These are phyloP conservation scores for Otolemur garnettii DNA, from an alignment of 2,113 vertebrate genomes.

Conservation along the genomic window DNA sequence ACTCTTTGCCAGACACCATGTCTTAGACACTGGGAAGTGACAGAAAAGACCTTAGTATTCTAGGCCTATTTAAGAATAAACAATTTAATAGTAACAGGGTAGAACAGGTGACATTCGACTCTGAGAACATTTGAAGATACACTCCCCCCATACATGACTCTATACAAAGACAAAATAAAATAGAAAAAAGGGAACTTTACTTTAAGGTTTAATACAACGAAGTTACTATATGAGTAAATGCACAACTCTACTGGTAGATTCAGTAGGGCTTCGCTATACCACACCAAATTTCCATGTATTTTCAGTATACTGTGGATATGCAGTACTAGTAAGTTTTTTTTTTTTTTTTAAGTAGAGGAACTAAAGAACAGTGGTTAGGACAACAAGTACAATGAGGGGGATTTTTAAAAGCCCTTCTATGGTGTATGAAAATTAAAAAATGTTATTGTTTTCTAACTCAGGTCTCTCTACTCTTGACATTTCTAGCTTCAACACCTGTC, in stretches of 20 bases:
- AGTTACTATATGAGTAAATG: not conserved
- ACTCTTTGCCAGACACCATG: not conserved
- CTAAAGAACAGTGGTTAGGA: not conserved
- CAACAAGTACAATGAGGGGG: not conserved
- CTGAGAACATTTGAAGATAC: not conserved
- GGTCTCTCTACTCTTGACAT: not conserved
- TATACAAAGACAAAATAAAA: not conserved
- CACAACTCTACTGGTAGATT: not conserved
- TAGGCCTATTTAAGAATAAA: not conserved
- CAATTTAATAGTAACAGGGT: not conserved
- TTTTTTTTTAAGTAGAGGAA: not conserved
- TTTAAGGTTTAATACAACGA: not conserved
- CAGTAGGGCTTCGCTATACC: not conserved
- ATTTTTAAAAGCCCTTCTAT: not conserved
- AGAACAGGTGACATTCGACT: not conserved
- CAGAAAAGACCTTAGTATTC: not conserved
- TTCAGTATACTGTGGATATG: not conserved
- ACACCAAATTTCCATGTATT: not conserved
- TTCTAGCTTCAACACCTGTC: not conserved
- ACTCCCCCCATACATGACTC: not conserved
- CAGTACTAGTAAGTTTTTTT: not conserved
- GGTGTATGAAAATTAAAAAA: not conserved
- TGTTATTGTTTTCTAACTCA: not conserved
- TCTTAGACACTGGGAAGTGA: not conserved
- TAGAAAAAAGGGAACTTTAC: not conserved